Base-by-base conservation (phyloP, 2,888 invertebrate species). In the Sympetrum striolatum region DNA sequence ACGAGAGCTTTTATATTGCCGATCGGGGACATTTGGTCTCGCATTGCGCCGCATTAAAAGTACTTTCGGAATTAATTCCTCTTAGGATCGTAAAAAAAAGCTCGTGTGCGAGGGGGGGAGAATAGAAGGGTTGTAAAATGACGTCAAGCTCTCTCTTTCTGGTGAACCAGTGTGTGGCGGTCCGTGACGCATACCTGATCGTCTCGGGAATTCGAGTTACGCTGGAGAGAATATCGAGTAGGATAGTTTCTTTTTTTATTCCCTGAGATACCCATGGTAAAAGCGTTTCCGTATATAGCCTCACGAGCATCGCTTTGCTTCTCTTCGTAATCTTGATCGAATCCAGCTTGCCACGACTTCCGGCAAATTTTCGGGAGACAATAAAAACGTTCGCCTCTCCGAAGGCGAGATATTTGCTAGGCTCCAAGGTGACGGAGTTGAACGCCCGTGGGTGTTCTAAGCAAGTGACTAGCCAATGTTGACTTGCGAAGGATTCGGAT, bases 21-120 rank as follows among this genome's bases (percentile, higher is more conserved):
- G 39, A 86, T 86, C 86, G 37, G 18, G 64, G 64, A 12, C 60
- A 86, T 86, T 86, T 60, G 18, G n/a, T 60, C 48, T 31, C 60
- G n/a, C 64, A 64, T 60, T n/a, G 18, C 60, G 37, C 60, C 37
- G 60, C 60, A 86, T 60, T 86, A 60, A 64, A 48, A n/a, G 60
- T 37, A 60, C 37, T 35, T 22, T n/a, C 3, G 60, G 60, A 86
- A 86, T 86, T 86, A 86, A 86, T 64, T 86, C 86, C 86, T 39
- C 0, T 64, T 8, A 60, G 4, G 64, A 60, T 60, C 86, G 60
- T 86, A 60, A 64, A 86, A 15, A n/a, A 22, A 15, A 25, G 15
- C 31, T 35, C 18, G 86, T 60, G 22, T 58, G 35, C 14, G 39
- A n/a, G 22, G n/a, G 86, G 35, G 58, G 3, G 12, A 18, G 60